These are phyloP conservation scores for Lithophane leautieri DNA, from an alignment of 2,888 invertebrate species.

Conservation along the genomic window DNA sequence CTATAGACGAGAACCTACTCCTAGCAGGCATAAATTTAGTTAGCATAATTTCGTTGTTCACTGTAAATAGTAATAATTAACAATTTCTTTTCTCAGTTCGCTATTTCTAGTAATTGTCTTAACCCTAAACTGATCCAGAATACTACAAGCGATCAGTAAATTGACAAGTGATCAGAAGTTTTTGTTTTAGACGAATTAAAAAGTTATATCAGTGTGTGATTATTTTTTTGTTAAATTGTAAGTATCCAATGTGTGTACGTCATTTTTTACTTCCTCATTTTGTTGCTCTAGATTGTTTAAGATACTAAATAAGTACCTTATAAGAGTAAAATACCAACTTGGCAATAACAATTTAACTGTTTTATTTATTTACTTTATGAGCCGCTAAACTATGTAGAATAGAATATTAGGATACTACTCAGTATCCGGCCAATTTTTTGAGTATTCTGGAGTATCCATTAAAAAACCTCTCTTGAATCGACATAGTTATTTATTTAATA, in stretches of 20 bases:
- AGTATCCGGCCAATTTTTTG: not conserved
- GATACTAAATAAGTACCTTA: constrained; percentile 67
- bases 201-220: constrained; percentile 26
- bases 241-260: constrained; percentile 41
- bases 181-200: constrained; percentile 6
- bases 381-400: too few species aligned
- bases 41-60: constrained; percentile 8
- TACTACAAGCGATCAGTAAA: constrained; percentile 18
- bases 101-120: not conserved
- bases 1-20: not conserved
- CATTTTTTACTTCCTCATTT: constrained; percentile 46
- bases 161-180: constrained; percentile 21
- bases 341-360: constrained; percentile 40
- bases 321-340: constrained; percentile 67
- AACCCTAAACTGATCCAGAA: constrained; percentile 21
- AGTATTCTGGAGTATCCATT: too few species aligned
- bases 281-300: constrained; percentile 60
- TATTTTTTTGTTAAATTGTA: constrained; percentile 38
- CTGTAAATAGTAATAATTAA: not conserved
- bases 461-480: constrained; percentile 21
- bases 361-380: constrained; percentile 31
- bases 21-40: not conserved
- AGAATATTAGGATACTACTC: too few species aligned
- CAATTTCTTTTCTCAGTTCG: not conserved
- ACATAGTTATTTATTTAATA: constrained; percentile 60